Evolutionary conservation across 2,888 invertebrate species (phyloP).

Genomic region (Sinodicranocentrus sp.): DNA sequence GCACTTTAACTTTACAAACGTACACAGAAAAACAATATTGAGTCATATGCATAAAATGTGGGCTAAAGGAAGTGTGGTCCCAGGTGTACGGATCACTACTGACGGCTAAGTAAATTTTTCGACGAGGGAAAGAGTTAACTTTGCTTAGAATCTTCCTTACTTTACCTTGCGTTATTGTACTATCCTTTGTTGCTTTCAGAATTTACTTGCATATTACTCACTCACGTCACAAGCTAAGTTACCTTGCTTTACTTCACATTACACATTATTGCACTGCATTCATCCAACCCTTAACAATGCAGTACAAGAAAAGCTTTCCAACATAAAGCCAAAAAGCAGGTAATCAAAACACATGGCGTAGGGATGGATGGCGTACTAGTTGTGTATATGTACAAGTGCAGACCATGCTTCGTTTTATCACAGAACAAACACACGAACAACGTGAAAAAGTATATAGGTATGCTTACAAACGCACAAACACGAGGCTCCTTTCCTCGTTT

Average conservation of each 20-base stretch:
- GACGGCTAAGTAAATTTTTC: constrained; percentile 65
- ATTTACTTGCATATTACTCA: constrained; percentile 16
- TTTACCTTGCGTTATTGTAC: not conserved
- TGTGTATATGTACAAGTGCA: not conserved
- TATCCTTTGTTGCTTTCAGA: constrained; percentile 50
- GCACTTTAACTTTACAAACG: not conserved
- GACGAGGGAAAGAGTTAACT: constrained; percentile 68
- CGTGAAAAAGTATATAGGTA: constrained; percentile 18
- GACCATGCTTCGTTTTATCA: not conserved
- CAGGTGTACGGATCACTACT: constrained; percentile 74
- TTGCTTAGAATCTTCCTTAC: constrained; percentile 7
- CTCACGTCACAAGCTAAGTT: constrained; percentile 5
- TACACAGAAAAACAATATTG: constrained; percentile 14
- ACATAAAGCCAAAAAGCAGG: constrained; percentile 21
- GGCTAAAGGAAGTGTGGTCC: constrained; percentile 73
- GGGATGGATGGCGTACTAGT: not conserved
- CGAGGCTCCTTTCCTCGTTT: not conserved
- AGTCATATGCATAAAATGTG: constrained; percentile 54
- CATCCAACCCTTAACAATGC: constrained; percentile 56
- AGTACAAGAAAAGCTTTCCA: constrained; percentile 41
- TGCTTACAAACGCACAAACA: constrained; percentile 20
- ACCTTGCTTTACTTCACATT: constrained; percentile 31
- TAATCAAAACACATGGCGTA: constrained; percentile 43
- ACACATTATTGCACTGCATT: constrained; percentile 49
- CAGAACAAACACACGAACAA: too few species aligned